phyloP scores from a whole-genome alignment of 2,888 invertebrate species.

The Temnothorax ravouxi region DNA sequence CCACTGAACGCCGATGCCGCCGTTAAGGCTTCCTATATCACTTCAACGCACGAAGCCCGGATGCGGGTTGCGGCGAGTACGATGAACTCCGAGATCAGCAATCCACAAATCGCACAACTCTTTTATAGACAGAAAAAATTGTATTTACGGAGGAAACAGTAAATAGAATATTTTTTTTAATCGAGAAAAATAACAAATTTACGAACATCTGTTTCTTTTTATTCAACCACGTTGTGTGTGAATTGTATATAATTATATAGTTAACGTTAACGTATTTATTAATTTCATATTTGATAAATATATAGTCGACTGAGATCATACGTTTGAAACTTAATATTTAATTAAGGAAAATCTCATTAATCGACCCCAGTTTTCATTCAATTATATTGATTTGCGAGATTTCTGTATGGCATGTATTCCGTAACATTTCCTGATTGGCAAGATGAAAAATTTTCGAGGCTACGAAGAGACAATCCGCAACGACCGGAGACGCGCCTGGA shows the following conservation, averaged over 20 bases:
- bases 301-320: neutral
- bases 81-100: constrained; percentile 54
- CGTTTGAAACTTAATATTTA: neutral
- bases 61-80: constrained; percentile 27
- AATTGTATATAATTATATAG: neutral
- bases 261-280: neutral
- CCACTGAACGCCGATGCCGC: constrained; percentile 70
- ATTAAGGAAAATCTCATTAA: neutral
- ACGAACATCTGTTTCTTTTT: neutral
- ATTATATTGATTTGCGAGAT: neutral
- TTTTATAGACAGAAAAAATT: neutral
- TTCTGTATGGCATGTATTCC: neutral
- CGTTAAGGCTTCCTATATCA: constrained; percentile 66
- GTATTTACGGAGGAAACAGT: neutral
- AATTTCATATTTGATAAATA: neutral
- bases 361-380: neutral
- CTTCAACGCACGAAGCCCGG: constrained; percentile 62
- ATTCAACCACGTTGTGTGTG: neutral
- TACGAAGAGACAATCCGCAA: constrained; percentile 23
- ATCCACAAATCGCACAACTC: neutral
- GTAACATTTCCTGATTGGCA: neutral
- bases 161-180: neutral
- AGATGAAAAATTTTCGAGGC: neutral
- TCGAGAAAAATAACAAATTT: neutral
- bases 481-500: constrained; percentile 31